Percentiles rank a stretch among this genome's conserved stretches.
phyloP scores from a whole-genome alignment of 2,113 vertebrate species.

The Hepsetus odoe region DNA sequence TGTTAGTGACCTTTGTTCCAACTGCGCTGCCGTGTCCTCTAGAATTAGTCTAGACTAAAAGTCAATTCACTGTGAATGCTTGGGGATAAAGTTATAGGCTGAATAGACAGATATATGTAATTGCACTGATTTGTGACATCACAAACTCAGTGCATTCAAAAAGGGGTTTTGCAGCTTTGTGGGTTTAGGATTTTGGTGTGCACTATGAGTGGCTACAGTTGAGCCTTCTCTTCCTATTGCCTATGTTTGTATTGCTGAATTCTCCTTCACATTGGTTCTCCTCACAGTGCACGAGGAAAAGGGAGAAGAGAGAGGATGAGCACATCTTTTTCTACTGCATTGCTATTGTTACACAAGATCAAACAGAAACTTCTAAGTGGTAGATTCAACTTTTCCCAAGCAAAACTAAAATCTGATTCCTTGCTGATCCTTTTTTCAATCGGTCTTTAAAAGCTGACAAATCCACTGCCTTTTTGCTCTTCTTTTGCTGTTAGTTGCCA shows the following conservation, averaged over 20 bases:
- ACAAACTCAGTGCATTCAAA: no score
- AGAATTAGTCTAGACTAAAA: no score
- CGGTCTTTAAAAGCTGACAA: neutral
- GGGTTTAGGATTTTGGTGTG: slow-evolving; percentile 14
- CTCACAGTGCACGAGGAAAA: neutral
- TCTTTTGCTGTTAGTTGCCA: neutral
- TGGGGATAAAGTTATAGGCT: no score
- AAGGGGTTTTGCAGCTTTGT: slow-evolving; percentile 15
- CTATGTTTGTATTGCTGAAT: slow-evolving; percentile 29
- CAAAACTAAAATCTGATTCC: no score
- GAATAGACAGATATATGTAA: no score
- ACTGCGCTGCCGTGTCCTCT: no score
- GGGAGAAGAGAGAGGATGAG: neutral
- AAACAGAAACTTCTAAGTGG: no score
- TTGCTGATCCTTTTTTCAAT: neutral
- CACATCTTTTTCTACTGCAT: neutral
- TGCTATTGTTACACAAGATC: no score
- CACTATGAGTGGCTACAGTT: slow-evolving; percentile 19
- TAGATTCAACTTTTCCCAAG: no score
- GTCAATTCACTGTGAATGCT: no score
- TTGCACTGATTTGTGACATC: no score
- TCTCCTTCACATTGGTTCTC: neutral
- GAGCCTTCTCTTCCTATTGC: slow-evolving; percentile 20
- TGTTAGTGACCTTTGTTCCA: no score
- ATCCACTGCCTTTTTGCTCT: neutral